phyloP scores from a whole-genome alignment of 23 tunicate species.

The Trididemnum clinides region DNA sequence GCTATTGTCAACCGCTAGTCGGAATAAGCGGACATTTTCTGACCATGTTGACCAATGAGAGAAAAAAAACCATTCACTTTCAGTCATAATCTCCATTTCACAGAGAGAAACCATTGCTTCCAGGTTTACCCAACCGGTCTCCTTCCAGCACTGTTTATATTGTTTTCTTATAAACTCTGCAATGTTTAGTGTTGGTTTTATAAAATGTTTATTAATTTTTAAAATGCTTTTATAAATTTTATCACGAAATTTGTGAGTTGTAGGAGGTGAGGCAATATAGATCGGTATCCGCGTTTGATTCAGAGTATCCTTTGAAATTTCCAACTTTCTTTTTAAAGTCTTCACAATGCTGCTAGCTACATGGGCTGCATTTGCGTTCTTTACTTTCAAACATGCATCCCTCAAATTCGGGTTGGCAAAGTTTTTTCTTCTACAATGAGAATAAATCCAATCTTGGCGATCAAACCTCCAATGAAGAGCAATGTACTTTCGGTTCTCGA shows the following conservation, averaged over 20 bases:
- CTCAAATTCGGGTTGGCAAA: neutral
- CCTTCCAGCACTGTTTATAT: neutral
- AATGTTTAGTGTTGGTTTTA: neutral
- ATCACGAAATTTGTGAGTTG: neutral
- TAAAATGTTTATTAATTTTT: neutral
- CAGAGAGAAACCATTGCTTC: neutral
- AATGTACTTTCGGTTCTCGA: neutral
- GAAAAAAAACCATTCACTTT: neutral
- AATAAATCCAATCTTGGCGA: constrained; percentile 52
- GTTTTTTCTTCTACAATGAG: neutral
- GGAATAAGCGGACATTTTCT: neutral
- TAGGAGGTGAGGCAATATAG: neutral
- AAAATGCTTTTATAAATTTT: neutral
- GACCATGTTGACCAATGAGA: neutral
- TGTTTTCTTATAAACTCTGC: neutral
- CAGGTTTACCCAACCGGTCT: neutral
- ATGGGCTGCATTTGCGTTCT: too few relatives aligned
- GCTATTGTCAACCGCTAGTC: neutral
- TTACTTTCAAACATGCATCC: neutral
- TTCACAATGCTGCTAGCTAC: neutral
- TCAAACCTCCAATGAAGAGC: constrained; percentile 73
- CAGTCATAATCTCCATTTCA: neutral
- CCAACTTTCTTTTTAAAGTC: too few relatives aligned
- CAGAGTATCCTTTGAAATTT: too few relatives aligned
- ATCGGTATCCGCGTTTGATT: neutral